Conservation (phyloP, 2,797 vertebrate species). For the Chelon labrosus region DNA sequence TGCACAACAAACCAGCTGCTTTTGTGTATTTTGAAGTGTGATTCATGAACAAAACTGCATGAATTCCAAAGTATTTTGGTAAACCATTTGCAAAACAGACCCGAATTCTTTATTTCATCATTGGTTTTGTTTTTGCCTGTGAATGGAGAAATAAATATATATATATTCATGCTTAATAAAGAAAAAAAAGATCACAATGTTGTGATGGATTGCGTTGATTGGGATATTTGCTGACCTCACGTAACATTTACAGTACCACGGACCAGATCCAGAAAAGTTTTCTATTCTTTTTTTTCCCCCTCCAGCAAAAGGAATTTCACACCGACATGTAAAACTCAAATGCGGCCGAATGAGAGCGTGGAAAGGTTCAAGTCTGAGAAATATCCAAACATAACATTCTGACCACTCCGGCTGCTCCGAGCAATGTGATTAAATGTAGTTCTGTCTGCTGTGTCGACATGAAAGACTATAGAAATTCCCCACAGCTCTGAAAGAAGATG, state of each 20-base stretch:
- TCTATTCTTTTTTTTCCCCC: background rate
- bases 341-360: constrained; percentile 49
- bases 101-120: constrained; percentile 16
- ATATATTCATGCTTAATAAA: constrained; percentile 76
- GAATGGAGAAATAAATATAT: constrained; percentile 39
- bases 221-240: constrained; percentile 35
- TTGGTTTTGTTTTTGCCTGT: constrained; percentile 65
- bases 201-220: constrained; percentile 57
- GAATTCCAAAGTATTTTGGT: constrained; percentile 13
- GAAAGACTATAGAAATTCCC: constrained; percentile 66
- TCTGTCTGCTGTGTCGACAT: constrained; percentile 17
- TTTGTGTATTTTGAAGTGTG: constrained; percentile 59
- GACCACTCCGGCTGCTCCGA: constrained; percentile 15
- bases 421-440: constrained; percentile 27
- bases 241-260: constrained; percentile 13
- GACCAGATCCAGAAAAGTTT: constrained; percentile 38
- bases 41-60: constrained; percentile 36
- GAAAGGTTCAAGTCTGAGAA: constrained; percentile 66
- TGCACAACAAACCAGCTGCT: constrained; percentile 34
- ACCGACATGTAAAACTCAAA: constrained; percentile 55
- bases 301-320: constrained; percentile 53
- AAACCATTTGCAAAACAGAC: constrained; percentile 20
- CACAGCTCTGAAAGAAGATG: constrained; percentile 59
- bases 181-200: constrained; percentile 39
- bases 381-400: constrained; percentile 60